Percentiles rank a stretch among this genome's conserved stretches.
These are phyloP conservation scores for Murina feae DNA, from an alignment of 2,113 vertebrate species.

Conservation along the genomic window DNA sequence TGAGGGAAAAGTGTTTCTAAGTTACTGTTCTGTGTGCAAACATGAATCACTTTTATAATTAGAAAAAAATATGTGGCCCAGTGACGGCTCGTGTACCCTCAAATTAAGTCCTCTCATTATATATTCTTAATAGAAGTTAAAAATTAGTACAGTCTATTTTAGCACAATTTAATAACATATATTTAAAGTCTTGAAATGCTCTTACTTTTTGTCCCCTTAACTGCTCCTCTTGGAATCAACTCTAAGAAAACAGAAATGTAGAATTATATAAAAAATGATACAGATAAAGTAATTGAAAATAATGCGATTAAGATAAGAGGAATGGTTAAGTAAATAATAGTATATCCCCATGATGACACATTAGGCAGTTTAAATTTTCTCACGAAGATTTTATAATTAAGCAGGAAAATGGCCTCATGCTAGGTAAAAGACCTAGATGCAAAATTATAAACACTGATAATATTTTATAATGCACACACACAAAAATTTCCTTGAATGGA, in stretches of 20 bases:
- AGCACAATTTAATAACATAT: not conserved
- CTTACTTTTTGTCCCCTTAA: not conserved
- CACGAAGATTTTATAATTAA: slow-evolving; percentile 44
- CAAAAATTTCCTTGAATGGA: not conserved
- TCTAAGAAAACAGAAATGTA: slow-evolving; percentile 7
- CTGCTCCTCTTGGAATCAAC: not conserved
- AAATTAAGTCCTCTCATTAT: not conserved
- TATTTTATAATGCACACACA: not conserved
- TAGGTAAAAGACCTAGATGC: not conserved
- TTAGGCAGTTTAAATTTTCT: slow-evolving; percentile 11
- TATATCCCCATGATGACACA: not conserved
- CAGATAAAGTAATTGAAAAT: not conserved
- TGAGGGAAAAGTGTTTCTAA: not conserved
- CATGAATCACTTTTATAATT: slow-evolving; percentile 1
- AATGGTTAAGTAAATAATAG: not conserved
- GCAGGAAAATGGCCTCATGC: not conserved
- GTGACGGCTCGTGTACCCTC: not conserved
- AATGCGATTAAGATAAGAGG: slow-evolving; percentile 7
- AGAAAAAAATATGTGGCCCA: not conserved
- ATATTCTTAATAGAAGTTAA: slow-evolving; percentile 21
- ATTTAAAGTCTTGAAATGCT: slow-evolving; percentile 20
- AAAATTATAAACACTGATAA: slow-evolving; percentile 18
- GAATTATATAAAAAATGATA: not conserved
- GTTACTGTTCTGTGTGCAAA: not conserved
- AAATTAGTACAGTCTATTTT: slow-evolving; percentile 1